Evolutionary conservation across 2,113 vertebrate genomes (phyloP), one percentile per base, ranked within the genome.

Genomic region (Phoenicopterus ruber): DNA sequence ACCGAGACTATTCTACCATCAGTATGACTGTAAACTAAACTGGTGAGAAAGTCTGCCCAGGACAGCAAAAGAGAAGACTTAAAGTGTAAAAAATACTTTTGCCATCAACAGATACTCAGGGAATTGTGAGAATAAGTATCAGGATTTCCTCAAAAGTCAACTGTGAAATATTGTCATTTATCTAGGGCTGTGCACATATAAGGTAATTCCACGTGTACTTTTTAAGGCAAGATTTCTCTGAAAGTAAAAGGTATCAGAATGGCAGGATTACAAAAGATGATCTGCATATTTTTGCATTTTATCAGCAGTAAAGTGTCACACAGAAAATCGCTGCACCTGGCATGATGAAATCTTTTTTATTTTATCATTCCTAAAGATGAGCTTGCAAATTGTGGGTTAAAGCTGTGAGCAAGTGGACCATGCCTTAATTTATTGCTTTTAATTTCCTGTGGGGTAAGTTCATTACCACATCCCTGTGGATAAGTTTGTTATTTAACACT

Each of bases 401-500:
- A 94, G 22, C 74, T 65, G 34, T 79, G 40, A 88, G 40, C 44
- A 79, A 88, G 89, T 49, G 49, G 72, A 93, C 69, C 31, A 31
- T 88, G 50, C 26, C 63, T 87, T 67, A 63, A 79, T 67, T 87
- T 58, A 94, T n/a, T 40, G 38, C 16, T 88, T 96, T 97, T 94
- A 85, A 95, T 96, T 97, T 97, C 70, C 88, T 93, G 13, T 73
- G 46, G 50, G 55, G 38, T 79, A 90, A 88, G 62, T 82, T 76
- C 44, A 83, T 93, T 95, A 82, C 52, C 34, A 80, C 63, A 61
- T 58, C 29, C 52, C 52, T 49, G 46, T 83, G 93, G 79, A 82
- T 90, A 93, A 47, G 10, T 84, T 89, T 92, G 76, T 96, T 96
- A 91, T 97, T 97, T 96, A 92, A 82, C 85, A 91, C 86, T 97